Conservation (phyloP, 2,113 vertebrate species). For the Alosa alosa region DNA sequence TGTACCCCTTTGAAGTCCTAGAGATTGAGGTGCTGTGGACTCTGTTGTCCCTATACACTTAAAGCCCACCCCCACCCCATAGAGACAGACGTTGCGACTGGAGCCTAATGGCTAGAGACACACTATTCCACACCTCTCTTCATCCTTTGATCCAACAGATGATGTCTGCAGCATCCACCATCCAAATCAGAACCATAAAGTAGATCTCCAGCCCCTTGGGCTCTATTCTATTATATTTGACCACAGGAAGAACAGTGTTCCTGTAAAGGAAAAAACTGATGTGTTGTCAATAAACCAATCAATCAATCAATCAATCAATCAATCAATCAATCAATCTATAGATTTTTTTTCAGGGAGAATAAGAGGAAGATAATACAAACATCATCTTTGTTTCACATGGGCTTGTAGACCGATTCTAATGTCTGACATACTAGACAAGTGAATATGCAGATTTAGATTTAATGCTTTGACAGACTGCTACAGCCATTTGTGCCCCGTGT, state of each 20-base stretch:
- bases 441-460: neutral
- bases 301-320: too few species aligned
- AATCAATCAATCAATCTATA: too few species aligned
- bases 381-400: neutral
- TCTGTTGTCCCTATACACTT: neutral
- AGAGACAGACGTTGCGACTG: neutral
- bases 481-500: too few species aligned
- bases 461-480: too few species aligned
- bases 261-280: too few species aligned
- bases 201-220: neutral
- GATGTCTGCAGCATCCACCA: neutral
- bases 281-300: too few species aligned
- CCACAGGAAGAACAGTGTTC: too few species aligned
- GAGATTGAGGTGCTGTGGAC: neutral
- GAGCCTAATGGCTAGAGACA: neutral
- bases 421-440: neutral
- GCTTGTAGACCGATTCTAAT: neutral
- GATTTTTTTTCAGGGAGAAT: too few species aligned
- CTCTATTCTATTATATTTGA: too few species aligned
- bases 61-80: neutral
- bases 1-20: neutral
- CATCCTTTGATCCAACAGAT: constrained; percentile 13
- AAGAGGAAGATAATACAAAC: neutral
- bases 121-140: neutral
- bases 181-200: neutral